These are phyloP conservation scores for Eulithis prunata DNA, from an alignment of 2,888 invertebrate species.

Conservation along the genomic window DNA sequence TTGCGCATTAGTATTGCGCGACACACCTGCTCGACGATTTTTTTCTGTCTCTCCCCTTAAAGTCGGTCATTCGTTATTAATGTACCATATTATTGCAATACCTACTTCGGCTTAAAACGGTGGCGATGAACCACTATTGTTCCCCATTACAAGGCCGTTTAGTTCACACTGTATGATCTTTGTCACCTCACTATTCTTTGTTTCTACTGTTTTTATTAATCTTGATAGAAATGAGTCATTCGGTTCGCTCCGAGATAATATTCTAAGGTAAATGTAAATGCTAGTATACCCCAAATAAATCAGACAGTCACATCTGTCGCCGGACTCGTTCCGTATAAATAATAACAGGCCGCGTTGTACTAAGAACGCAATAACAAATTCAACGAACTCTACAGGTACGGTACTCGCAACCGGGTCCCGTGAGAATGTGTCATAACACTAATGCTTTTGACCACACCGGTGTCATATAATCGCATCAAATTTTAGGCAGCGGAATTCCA, in stretches of 20 bases:
- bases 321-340: constrained; percentile 69
- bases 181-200: constrained; percentile 34
- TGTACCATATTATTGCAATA: constrained; percentile 80
- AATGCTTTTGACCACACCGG: constrained; percentile 70
- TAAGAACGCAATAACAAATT: constrained; percentile 83
- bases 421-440: constrained; percentile 78
- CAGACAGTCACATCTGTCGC: constrained; percentile 71
- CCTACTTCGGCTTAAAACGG: constrained; percentile 57
- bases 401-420: constrained; percentile 77
- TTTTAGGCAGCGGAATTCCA: constrained; percentile 67
- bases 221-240: constrained; percentile 54
- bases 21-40: constrained; percentile 81
- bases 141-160: constrained; percentile 67
- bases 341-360: constrained; percentile 77
- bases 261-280: constrained; percentile 56
- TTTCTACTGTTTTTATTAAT: constrained; percentile 42
- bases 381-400: constrained; percentile 83
- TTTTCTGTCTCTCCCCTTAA: constrained; percentile 80
- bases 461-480: constrained; percentile 75
- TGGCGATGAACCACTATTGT: constrained; percentile 71
- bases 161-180: constrained; percentile 52
- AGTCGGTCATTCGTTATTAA: constrained; percentile 82
- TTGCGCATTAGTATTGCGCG: constrained; percentile 82
- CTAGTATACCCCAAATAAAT: constrained; percentile 69
- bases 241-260: constrained; percentile 50